Conservation (phyloP, 2,113 vertebrate genomes). For the Melanerpes formicivorus region DNA sequence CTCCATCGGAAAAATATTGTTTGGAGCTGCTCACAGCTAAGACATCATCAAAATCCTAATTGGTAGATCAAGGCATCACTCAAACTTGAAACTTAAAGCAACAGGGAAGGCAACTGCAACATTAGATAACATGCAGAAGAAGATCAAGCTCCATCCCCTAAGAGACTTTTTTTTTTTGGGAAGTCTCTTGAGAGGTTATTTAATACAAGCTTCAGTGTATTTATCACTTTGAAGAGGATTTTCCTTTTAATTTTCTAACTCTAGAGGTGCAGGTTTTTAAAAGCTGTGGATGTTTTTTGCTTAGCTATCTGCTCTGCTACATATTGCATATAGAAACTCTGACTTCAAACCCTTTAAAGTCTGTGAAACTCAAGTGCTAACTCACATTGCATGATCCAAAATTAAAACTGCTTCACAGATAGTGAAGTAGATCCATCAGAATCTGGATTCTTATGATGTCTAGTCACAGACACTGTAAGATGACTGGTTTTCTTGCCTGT, state of each 20-base stretch:
- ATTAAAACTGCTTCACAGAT: background rate
- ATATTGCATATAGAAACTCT: background rate
- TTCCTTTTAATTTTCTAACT: slow-evolving; percentile 24
- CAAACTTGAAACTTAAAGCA: background rate
- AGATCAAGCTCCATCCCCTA: background rate
- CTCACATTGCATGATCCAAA: background rate
- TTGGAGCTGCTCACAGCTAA: background rate
- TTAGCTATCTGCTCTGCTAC: slow-evolving; percentile 2
- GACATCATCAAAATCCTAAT: slow-evolving; percentile 13
- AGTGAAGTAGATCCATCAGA: background rate
- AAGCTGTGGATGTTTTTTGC: background rate
- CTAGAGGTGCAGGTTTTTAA: background rate
- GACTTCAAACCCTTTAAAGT: background rate
- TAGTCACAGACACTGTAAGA: background rate
- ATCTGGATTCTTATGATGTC: background rate
- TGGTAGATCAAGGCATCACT: background rate
- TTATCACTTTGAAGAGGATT: slow-evolving; percentile 33
- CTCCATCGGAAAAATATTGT: background rate
- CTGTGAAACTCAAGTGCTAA: background rate
- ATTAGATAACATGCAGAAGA: background rate
- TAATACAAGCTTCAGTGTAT: slow-evolving; percentile 5
- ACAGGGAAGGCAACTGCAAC: background rate
- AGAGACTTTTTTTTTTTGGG: background rate
- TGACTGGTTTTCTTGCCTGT: background rate
- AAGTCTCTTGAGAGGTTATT: background rate